These are phyloP conservation scores for Saxicola maurus DNA, from an alignment of 2,797 vertebrate species.

Conservation along the genomic window DNA sequence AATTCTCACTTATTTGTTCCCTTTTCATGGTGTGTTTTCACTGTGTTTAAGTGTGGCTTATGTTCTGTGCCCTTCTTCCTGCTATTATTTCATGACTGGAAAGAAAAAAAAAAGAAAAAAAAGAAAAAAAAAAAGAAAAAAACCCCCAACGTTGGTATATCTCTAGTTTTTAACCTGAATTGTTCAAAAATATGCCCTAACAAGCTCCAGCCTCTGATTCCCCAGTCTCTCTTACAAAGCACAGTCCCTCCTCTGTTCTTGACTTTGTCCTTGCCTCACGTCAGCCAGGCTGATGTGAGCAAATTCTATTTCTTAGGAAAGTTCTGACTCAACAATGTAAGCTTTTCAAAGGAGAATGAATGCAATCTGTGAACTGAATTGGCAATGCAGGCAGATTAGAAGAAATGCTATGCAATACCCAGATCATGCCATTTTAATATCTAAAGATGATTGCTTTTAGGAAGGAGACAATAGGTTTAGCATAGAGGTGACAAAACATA, in stretches of 20 bases:
- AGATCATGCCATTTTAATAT: constrained; percentile 54
- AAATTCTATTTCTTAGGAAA: constrained; percentile 70
- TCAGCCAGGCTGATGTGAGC: constrained; percentile 19
- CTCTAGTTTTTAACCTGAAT: constrained; percentile 7
- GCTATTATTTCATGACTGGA: background rate
- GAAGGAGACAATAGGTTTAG: constrained; percentile 62
- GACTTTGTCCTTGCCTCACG: constrained; percentile 52
- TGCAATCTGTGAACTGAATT: constrained; percentile 62
- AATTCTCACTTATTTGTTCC: background rate
- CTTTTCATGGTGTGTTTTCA: background rate
- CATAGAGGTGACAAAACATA: constrained; percentile 67
- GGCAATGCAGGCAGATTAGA: constrained; percentile 60
- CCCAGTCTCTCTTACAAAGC: background rate
- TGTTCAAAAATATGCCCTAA: background rate
- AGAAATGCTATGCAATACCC: constrained; percentile 47
- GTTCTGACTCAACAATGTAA: constrained; percentile 62
- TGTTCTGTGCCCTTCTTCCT: background rate
- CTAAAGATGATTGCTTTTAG: constrained; percentile 71
- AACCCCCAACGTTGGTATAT: background rate
- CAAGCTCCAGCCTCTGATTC: background rate
- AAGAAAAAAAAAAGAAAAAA: background rate
- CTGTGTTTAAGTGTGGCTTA: background rate
- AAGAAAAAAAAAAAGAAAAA: background rate
- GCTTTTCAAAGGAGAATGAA: constrained; percentile 68
- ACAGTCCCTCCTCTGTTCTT: constrained; percentile 46